phyloP scores from a whole-genome alignment of 2,797 vertebrate genomes.

The Kryptopterus vitreolus region DNA sequence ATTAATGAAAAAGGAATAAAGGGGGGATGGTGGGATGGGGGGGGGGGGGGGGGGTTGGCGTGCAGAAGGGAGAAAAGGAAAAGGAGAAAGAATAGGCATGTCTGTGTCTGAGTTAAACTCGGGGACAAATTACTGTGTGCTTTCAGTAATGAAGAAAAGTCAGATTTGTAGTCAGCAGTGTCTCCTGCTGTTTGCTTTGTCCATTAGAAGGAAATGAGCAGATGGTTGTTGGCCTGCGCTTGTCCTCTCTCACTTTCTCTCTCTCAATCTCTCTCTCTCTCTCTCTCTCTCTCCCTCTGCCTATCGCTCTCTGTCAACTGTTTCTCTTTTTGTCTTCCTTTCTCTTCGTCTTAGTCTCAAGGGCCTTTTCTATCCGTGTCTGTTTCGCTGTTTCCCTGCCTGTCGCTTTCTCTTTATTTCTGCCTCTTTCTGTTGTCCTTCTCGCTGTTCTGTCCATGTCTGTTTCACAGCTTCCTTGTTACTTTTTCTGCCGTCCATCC shows the following conservation, averaged over 20 bases:
- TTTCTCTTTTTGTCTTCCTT: constrained; percentile 36
- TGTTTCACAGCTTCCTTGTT: constrained; percentile 24
- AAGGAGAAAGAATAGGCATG: constrained; percentile 57
- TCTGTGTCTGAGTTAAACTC: constrained; percentile 47
- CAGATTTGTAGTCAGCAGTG: constrained; percentile 80
- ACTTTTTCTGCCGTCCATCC: neutral
- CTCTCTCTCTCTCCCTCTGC: constrained; percentile 24
- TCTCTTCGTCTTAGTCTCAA: constrained; percentile 19
- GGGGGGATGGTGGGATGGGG: neutral
- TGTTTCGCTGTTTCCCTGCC: constrained; percentile 17
- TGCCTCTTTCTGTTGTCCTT: constrained; percentile 19
- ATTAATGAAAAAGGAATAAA: constrained; percentile 38
- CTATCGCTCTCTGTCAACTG: constrained; percentile 10
- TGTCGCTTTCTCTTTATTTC: constrained; percentile 15
- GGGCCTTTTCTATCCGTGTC: constrained; percentile 51
- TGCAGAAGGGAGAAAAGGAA: constrained; percentile 24
- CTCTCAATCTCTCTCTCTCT: constrained; percentile 34
- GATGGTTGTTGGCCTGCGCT: constrained; percentile 81
- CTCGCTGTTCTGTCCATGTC: constrained; percentile 5
- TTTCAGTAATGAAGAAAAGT: constrained; percentile 58
- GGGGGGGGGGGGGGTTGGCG: constrained; percentile 22
- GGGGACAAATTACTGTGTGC: constrained; percentile 51
- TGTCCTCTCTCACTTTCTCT: constrained; percentile 51
- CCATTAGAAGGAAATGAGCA: constrained; percentile 84
- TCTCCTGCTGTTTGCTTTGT: constrained; percentile 85